A percentile compares a stretch with the other conserved stretches of the same genome.
Conservation (phyloP, 1,140 invertebrate species). For the Scaptomyza graminum region DNA sequence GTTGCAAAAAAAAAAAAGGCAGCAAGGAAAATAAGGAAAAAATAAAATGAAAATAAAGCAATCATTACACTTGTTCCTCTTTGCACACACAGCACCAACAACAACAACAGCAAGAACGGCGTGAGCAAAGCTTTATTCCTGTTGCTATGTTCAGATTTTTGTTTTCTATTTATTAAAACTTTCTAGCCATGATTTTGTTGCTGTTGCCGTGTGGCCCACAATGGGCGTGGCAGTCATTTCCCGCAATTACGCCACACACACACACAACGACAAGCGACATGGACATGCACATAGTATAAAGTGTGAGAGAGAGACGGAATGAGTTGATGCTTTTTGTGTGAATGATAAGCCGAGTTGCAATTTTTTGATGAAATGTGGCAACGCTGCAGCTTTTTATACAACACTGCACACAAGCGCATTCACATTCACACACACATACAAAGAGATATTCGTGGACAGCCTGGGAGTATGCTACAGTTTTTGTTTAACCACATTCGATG, state of each 20-base stretch:
- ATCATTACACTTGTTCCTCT: slow-evolving; percentile 72
- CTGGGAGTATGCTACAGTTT: slow-evolving; percentile 65
- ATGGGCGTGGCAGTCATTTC: slow-evolving; percentile 79
- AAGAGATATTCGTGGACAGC: no score
- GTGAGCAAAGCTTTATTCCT: slow-evolving; percentile 36
- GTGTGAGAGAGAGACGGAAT: slow-evolving; percentile 7
- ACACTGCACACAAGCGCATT: slow-evolving; percentile 1
- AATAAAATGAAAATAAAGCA: slow-evolving; percentile 62
- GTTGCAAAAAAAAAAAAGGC: slow-evolving; percentile 51
- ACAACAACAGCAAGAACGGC: slow-evolving; percentile 4
- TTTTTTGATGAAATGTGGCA: slow-evolving; percentile 33
- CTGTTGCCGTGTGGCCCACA: slow-evolving; percentile 58
- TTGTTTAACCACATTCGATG: slow-evolving; percentile 13
- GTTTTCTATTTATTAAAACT: slow-evolving; percentile 18
- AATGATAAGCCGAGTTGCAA: slow-evolving; percentile 38
- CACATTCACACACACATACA: slow-evolving; percentile 7
- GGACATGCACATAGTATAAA: neutral
- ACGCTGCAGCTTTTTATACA: slow-evolving; percentile 9
- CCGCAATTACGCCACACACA: slow-evolving; percentile 76
- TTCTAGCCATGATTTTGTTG: slow-evolving; percentile 18
- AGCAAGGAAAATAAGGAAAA: slow-evolving; percentile 11
- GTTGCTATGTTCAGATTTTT: slow-evolving; percentile 57
- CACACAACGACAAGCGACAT: slow-evolving; percentile 20
- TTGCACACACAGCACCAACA: slow-evolving; percentile 26
- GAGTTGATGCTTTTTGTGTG: slow-evolving; percentile 23